Evolutionary conservation across 2,888 invertebrate species (phyloP), one percentile per base, ranked within the genome.

Genomic region (Saturnia pavonia): DNA sequence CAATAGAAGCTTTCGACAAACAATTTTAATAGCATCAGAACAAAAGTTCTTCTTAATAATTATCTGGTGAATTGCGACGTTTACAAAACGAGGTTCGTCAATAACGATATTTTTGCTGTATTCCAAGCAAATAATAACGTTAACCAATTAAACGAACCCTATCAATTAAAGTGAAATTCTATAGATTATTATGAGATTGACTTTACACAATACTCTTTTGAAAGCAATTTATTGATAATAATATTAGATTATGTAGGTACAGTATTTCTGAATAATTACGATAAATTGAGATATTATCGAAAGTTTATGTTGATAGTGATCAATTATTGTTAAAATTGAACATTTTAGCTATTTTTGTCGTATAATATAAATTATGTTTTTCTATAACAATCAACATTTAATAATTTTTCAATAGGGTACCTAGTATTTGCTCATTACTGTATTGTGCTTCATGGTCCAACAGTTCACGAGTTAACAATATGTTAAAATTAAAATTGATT

Each of bases 1-100:
- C 63, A 71, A 74, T 68, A 74, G 73, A 73, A 69, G 74, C 74
- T 76, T 78, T 74, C 71, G 72, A 71, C 72, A 75, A 79, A 78
- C 71, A 70, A 68, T 76, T 74, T 65, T 70, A 72, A 73, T 72
- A 76, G 63, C 72, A 72, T 70, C 70, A 72, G 71, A 75, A 76
- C 70, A 69, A 77, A 71, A 72, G 68, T 66, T 74, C 74, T 74
- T 69, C 67, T 66, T 68, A 74, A 75, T 74, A 75, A 77, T 73
- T 19, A 74, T 75, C 76, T 68, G 68, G 70, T 73, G 42, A 70
- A 70, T 70, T 66, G 51, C 25, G 68, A 68, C 68, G 60, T 68
- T 48, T 71, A 51, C 34, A 40, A 65, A 63, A 63, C 63, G 71
- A 22, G 40, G 68, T 74, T 68, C 74, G 74, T 72, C 74, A 78